Evolutionary conservation across 2,888 invertebrate species (phyloP).

Genomic region (Apodemia mormo): DNA sequence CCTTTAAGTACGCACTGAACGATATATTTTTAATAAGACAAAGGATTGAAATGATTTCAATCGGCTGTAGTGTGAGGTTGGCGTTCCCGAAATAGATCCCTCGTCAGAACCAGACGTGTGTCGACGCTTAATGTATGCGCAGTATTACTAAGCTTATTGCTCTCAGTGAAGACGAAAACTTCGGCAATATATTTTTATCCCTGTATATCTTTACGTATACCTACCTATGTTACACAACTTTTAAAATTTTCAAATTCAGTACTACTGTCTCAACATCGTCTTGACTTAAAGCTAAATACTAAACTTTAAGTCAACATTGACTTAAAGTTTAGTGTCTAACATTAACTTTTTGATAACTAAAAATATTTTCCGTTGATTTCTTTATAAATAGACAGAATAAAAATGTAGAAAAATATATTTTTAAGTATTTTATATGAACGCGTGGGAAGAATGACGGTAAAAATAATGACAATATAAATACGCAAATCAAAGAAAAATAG

Average conservation of each 20-base stretch:
- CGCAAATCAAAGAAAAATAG: too few relatives aligned
- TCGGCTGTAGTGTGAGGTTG: slow-evolving; percentile 58
- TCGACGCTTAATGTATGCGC: slow-evolving; percentile 54
- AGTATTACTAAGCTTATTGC: slow-evolving; percentile 48
- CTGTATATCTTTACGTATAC: background rate
- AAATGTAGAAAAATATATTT: too few relatives aligned
- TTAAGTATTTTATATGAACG: too few relatives aligned
- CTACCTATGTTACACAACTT: slow-evolving; percentile 1
- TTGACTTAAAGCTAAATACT: background rate
- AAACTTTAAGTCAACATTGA: background rate
- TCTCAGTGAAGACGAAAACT: slow-evolving; percentile 33
- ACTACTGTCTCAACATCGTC: background rate
- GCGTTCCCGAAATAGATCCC: slow-evolving; percentile 69
- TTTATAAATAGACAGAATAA: too few relatives aligned
- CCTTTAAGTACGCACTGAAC: slow-evolving; percentile 61
- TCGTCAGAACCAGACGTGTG: slow-evolving; percentile 71
- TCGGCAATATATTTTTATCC: slow-evolving; percentile 9
- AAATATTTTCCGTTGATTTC: too few relatives aligned
- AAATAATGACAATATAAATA: too few relatives aligned
- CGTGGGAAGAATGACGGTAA: background rate
- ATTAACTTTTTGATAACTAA: background rate
- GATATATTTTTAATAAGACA: slow-evolving; percentile 72
- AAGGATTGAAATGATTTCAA: slow-evolving; percentile 69
- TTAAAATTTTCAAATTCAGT: background rate
- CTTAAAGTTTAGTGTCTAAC: too few relatives aligned